phyloP scores from a whole-genome alignment of 2,888 invertebrate species.

The Scrobipalpa costella region DNA sequence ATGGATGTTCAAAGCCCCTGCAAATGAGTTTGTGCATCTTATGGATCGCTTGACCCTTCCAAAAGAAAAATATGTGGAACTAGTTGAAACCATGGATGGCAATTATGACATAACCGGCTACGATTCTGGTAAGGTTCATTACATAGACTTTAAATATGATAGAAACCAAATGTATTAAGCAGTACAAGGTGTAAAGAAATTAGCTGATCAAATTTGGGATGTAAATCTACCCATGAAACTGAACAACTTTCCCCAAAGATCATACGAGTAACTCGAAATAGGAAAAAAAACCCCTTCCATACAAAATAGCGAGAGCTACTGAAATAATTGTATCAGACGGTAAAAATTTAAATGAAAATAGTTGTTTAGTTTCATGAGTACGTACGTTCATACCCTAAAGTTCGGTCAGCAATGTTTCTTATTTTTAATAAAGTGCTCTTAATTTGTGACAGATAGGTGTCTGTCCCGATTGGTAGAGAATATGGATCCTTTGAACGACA shows the following conservation, averaged over 20 bases:
- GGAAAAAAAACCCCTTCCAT: too few species aligned
- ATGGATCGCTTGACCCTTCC: background rate
- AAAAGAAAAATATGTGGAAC: constrained; percentile 12
- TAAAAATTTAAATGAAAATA: too few species aligned
- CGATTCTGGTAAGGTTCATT: background rate
- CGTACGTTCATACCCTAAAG: too few species aligned
- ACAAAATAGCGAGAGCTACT: too few species aligned
- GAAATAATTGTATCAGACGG: too few species aligned
- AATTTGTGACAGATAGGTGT: background rate
- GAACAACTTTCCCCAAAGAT: too few species aligned
- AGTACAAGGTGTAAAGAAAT: too few species aligned
- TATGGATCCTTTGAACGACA: background rate
- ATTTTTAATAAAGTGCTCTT: background rate
- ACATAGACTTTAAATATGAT: too few species aligned
- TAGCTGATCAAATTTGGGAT: too few species aligned
- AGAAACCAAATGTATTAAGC: too few species aligned
- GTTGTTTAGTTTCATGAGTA: too few species aligned
- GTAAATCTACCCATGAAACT: background rate
- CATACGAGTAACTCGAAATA: too few species aligned
- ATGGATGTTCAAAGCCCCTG: background rate
- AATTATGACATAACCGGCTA: background rate
- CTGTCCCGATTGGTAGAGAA: background rate
- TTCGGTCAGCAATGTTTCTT: background rate
- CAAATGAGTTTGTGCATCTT: background rate
- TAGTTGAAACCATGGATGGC: background rate